A percentile compares a stretch with the other conserved stretches of the same genome.
phyloP scores from a whole-genome alignment of 2,797 vertebrate species.

The Diglossa cyanea region DNA sequence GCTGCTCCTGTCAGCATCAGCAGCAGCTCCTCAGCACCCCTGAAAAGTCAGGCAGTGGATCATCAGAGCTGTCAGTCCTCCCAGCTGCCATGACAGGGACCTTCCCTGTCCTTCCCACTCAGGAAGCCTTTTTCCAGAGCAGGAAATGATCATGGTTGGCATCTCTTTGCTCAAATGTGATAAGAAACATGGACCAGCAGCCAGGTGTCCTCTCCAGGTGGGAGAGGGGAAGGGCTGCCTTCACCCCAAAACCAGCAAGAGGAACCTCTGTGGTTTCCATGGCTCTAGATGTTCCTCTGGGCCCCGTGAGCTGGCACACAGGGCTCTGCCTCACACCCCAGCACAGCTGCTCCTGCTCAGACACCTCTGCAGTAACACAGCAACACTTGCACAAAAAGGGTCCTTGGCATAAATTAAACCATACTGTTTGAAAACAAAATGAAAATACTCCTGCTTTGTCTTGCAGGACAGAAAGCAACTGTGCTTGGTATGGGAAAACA shows the following conservation, averaged over 20 bases:
- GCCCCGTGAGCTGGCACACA: not conserved
- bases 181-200: not conserved
- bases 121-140: not conserved
- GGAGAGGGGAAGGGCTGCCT: not conserved
- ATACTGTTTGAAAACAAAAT: not conserved
- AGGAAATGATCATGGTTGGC: not conserved
- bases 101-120: not conserved
- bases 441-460: not conserved
- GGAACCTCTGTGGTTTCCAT: constrained; percentile 49
- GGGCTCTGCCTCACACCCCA: constrained; percentile 32
- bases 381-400: not conserved
- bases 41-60: not conserved
- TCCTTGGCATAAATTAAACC: constrained; percentile 26
- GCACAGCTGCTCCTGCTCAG: not conserved
- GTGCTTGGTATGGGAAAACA: not conserved
- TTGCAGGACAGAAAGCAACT: not conserved
- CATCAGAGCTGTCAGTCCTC: not conserved
- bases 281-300: constrained; percentile 73
- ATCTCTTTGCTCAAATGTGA: not conserved
- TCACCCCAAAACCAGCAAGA: not conserved
- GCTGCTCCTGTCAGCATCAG: not conserved
- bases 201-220: not conserved
- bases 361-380: not conserved
- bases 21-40: not conserved
- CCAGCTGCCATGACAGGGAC: not conserved